Base-by-base conservation (phyloP, 2,888 invertebrate genomes). In the Drosophila acutilabella region DNA sequence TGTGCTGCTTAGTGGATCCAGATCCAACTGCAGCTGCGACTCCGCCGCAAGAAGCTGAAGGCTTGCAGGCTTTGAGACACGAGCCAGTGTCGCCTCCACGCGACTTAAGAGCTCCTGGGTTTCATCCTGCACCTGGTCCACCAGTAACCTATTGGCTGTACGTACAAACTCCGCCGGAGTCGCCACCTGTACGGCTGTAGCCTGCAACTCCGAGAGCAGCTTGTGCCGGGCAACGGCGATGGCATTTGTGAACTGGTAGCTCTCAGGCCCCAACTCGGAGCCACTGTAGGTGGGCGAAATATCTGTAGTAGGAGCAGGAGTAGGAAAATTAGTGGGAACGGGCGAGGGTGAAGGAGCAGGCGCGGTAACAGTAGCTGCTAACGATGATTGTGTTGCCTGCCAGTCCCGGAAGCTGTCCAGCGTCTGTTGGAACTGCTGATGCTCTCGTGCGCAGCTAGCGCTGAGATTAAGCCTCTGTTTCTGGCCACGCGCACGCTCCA, bases 401-500 rank as follows among this genome's bases (percentile, higher is more conserved):
- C 71, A 78, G 6, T 71, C 64, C 33, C 48, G 58, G 16, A 60
- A 78, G 42, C 20, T 70, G 41, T 74, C 78, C 50, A 71, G 26
- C 11, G 51, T 74, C 23, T 52, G 69, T n/a, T 81, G 59, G 5
- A 81, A 56, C 10, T 84, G 68, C 33, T 74, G 57, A 4, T 67
- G 78, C 11, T 75, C 88, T 1, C 68, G 61, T 2, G 64, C 62
- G 60, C 82, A 88, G 44, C 65, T 79, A 57, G 52, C 14, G 62
- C 70, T 59, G 26, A 80, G 40, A 59, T 75, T 41, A 61, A 68
- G 65, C 23, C 50, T 42, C 26, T 47, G 13, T n/a, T 77, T 71
- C 6, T 88, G 73, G 3, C 58, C 44, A 4, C 80, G 75, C 40
- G 89, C 85, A 10, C 83, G 79, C 40, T 91, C 88, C 52, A 92